Evolutionary conservation across 1,140 invertebrate species (phyloP).

Genomic region (Papilio dardanus): DNA sequence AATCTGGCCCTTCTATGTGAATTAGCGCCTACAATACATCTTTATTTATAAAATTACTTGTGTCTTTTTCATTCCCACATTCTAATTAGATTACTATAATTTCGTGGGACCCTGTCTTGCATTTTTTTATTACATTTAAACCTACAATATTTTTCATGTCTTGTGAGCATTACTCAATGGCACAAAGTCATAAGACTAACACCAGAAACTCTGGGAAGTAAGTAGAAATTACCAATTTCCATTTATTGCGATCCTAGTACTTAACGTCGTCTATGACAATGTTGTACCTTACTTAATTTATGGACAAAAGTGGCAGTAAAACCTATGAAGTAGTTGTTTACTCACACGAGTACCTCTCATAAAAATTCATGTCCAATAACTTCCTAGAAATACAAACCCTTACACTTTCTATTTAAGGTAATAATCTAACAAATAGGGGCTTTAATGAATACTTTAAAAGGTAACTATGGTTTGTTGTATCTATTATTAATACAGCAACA

Average conservation of each 20-base stretch:
- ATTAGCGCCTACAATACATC: background rate
- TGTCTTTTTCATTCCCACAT: constrained; percentile 10
- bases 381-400: background rate
- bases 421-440: constrained; percentile 2
- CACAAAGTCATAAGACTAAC: background rate
- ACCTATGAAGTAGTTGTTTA: too few relatives aligned
- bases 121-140: background rate
- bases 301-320: too few relatives aligned
- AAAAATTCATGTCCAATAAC: background rate
- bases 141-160: too few relatives aligned
- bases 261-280: too few relatives aligned
- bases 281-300: too few relatives aligned
- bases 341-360: too few relatives aligned
- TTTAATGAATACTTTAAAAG: background rate
- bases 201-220: too few relatives aligned
- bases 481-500: constrained; percentile 8
- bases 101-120: background rate
- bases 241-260: too few relatives aligned
- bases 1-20: background rate
- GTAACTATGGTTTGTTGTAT: background rate
- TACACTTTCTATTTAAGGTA: constrained; percentile 3
- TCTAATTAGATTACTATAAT: background rate
- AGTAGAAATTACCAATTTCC: too few relatives aligned
- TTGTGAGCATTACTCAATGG: too few relatives aligned
- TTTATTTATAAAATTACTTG: background rate